phyloP scores from a whole-genome alignment of 2,888 invertebrate species.

The Mimumesa dahlbomi region DNA sequence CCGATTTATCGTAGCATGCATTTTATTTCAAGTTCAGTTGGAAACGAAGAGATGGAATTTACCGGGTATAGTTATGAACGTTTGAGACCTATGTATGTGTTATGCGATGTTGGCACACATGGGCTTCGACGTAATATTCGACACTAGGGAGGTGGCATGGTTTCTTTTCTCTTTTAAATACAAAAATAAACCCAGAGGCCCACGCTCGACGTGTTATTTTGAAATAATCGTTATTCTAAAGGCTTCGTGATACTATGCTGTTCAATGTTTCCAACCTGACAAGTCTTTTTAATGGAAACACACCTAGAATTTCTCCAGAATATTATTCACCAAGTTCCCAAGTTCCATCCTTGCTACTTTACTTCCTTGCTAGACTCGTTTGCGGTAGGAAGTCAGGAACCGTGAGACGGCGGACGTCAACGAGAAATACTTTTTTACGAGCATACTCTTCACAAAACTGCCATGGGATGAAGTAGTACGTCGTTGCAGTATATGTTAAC shows the following conservation, averaged over 20 bases:
- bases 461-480: too few relatives aligned
- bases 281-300: too few relatives aligned
- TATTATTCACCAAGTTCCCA: constrained; percentile 39
- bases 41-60: too few relatives aligned
- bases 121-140: neutral
- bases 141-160: neutral
- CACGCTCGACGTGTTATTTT: constrained; percentile 46
- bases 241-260: constrained; percentile 6
- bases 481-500: too few relatives aligned
- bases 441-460: too few relatives aligned
- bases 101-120: neutral
- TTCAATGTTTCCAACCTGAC: neutral
- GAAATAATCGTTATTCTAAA: constrained; percentile 59
- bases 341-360: constrained; percentile 26
- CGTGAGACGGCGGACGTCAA: constrained; percentile 43
- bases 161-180: constrained; percentile 36
- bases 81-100: neutral
- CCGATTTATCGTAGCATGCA: too few relatives aligned
- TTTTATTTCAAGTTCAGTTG: too few relatives aligned
- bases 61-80: too few relatives aligned
- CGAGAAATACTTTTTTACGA: too few relatives aligned
- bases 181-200: constrained; percentile 61
- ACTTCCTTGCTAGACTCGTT: constrained; percentile 31
- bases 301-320: too few relatives aligned
- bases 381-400: constrained; percentile 36